Base-by-base conservation (phyloP, 1,140 invertebrate genomes). In the Pseudomyrmex gracilis region DNA sequence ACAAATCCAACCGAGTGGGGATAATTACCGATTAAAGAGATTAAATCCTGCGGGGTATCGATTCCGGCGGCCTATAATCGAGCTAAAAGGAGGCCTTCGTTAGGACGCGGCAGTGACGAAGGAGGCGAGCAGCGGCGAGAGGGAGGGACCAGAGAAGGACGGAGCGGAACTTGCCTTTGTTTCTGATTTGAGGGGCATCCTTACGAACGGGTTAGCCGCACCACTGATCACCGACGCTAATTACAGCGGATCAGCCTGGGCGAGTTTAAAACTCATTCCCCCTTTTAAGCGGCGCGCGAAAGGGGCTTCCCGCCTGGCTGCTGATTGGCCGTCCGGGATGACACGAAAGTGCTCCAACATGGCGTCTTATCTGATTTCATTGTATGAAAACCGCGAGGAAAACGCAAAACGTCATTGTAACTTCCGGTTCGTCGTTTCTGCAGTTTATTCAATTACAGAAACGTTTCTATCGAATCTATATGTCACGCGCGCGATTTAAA, bases 321-420 rank as follows among this genome's bases (percentile, higher is more conserved):
- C 92, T 90, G 90, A 93, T 93, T 93, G 92, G 93, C 87, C 90
- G 89, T 67, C 74, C 84, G 87, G 88, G 91, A 93, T 93, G 93
- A 93, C 93, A 93, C 91, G 91, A 93, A 93, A 93, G 93, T 93
- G 92, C 91, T 89, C 91, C 91, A 93, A 93, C 92, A 93, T 93
- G 93, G 93, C 93, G 92, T 90, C 92, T 93, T 93, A 93, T 93
- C 93, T 93, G 92, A 93, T 93, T 93, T 93, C 93, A 93, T 89
- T 78, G 17, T 73, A 51, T 22, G 76, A 66, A 77, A 60, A 68
- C 60, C 55, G 63, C 66, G 78, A 57, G 73, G 58, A 61, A 34
- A 82, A 73, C 71, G 71, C 73, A 53, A 71, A 88, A 88, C 87
- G 84, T 86, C 73, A 86, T 83, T 85, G 73, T 71, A 58, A 87